Base-by-base conservation (phyloP, 1,140 invertebrate genomes). In the Bombus balteatus region DNA sequence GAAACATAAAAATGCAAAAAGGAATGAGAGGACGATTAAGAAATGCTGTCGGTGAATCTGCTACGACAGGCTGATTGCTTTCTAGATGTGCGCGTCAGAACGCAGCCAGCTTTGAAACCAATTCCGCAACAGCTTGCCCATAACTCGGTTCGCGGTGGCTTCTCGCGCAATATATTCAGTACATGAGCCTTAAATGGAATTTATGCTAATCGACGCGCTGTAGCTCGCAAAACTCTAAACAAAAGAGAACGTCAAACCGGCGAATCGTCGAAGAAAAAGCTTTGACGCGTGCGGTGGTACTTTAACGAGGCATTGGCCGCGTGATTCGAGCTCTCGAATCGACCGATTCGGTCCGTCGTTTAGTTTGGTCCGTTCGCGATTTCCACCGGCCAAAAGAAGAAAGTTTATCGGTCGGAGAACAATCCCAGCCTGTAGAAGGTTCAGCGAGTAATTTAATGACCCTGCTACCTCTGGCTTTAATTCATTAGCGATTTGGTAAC, bases 51-150 rank as follows among this genome's bases (percentile, higher is more conserved):
- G 85, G 62, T 85, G 85, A 90, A 78, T 76, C 88, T 70, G 57
- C 72, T 57, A 80, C 66, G 77, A 73, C 79, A 65, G 32, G 32
- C 73, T 70, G 83, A 77, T 73, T 82, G 88, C 79, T 76, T 85
- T 86, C 81, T 72, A 57, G 68, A 88, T 68, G 43, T 59, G 70
- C 81, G 72, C 66, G 68, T 47, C 62, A 80, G 77, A 85, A 86
- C 78, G 75, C 68, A 57, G 47, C 28, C 47, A 78, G 37, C 75
- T 86, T 89, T 59, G 88, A 75, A 89, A 85, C 87, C 86, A 88
- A 90, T 90, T 79, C 83, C 82, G 90, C 90, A 89, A 90, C 89
- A 90, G 89, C 89, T 90, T 90, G 89, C 89, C 78, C 88, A 81
- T 89, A 90, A 89, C 79, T 90, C 15, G 39, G 39, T 41, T n/a